A percentile compares a stretch with the other conserved stretches of the same genome.
These are phyloP conservation scores for Drosophila nannoptera DNA, from an alignment of 1,140 invertebrate species.

Conservation along the genomic window DNA sequence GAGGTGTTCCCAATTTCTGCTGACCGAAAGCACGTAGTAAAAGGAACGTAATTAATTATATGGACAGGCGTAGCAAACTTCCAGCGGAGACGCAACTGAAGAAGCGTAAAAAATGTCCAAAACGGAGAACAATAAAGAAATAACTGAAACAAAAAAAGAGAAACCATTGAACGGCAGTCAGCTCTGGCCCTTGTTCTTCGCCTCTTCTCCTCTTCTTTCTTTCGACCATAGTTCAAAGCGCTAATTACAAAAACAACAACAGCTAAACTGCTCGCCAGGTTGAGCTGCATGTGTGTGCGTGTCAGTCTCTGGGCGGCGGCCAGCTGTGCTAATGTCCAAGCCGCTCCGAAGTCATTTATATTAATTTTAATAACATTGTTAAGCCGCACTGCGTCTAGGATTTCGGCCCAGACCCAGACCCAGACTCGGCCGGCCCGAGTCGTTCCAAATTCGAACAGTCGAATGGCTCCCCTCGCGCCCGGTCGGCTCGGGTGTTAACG, in stretches of 20 bases:
- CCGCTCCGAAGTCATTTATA: constrained; percentile 64
- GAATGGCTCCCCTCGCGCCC: not conserved
- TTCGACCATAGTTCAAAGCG: constrained; percentile 32
- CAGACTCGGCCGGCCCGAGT: constrained; percentile 4
- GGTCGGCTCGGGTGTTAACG: constrained; percentile 57
- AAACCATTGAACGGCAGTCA: constrained; percentile 53
- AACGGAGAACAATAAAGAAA: not conserved
- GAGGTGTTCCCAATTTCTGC: too few relatives aligned
- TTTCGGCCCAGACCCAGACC: constrained; percentile 22
- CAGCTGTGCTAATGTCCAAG: constrained; percentile 27
- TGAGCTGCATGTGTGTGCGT: not conserved
- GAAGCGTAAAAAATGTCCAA: constrained; percentile 36
- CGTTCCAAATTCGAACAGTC: not conserved
- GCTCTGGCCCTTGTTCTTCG: not conserved
- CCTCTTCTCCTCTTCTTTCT: not conserved
- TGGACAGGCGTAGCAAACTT: constrained; percentile 48
- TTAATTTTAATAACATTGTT: constrained; percentile 78
- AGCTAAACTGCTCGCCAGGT: constrained; percentile 28
- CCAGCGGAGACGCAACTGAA: constrained; percentile 42
- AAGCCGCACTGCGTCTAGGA: constrained; percentile 44
- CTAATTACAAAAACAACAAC: constrained; percentile 54
- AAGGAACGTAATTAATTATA: constrained; percentile 68
- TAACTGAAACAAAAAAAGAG: constrained; percentile 21
- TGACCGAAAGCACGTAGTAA: constrained; percentile 19
- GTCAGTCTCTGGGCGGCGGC: not conserved